These are phyloP conservation scores for Pituophis catenifer DNA, from an alignment of 2,113 vertebrate genomes.

Conservation along the genomic window DNA sequence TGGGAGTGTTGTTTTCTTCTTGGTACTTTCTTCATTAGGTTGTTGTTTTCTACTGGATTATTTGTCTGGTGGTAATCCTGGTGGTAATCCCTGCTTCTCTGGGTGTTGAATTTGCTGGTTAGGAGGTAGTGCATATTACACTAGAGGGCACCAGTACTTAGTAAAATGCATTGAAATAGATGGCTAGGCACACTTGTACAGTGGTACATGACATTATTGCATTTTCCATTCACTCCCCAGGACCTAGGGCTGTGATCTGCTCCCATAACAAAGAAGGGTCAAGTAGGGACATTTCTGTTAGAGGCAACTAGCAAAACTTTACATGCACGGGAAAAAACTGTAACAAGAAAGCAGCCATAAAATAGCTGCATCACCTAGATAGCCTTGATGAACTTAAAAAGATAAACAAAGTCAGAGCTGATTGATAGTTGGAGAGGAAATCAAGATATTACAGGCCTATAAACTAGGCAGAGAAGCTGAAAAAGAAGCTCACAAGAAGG, in stretches of 20 bases:
- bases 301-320: background rate
- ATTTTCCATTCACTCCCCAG: background rate
- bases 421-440: background rate
- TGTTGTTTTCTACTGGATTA: background rate
- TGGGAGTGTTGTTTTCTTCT: background rate
- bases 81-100: background rate
- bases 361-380: background rate
- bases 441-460: background rate
- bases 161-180: background rate
- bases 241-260: background rate
- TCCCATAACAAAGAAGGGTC: conserved; percentile 4
- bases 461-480: background rate
- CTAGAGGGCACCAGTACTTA: conserved; percentile 4
- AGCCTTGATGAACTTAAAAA: background rate
- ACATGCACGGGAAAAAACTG: background rate
- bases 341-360: background rate
- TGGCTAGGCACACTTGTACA: too few relatives aligned
- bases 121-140: background rate
- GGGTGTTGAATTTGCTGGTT: background rate
- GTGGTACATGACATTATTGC: background rate
- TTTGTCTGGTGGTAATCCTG: background rate
- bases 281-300: background rate
- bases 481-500: background rate
- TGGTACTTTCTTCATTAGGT: background rate
- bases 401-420: background rate